These are phyloP conservation scores for Sphaeridia pumilis DNA, from an alignment of 2,888 invertebrate genomes.

Conservation along the genomic window DNA sequence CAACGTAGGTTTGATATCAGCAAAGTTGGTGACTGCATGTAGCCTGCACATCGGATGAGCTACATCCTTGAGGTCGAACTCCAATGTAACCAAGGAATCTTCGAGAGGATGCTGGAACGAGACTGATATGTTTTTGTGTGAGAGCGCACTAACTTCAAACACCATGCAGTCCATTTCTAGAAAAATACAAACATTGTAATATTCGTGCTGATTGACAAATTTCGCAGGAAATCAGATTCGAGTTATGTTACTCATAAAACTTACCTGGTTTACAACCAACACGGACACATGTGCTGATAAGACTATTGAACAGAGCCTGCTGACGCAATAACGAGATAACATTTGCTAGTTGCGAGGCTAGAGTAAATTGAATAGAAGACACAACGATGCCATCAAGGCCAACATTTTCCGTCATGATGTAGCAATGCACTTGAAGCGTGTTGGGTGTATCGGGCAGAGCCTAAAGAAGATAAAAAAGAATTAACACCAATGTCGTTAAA, in stretches of 20 bases:
- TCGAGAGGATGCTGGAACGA: constrained; percentile 85
- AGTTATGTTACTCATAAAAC: constrained; percentile 24
- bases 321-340: constrained; percentile 73
- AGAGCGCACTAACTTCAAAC: constrained; percentile 82
- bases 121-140: constrained; percentile 78
- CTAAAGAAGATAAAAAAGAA: constrained; percentile 44
- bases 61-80: constrained; percentile 71
- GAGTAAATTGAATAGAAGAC: constrained; percentile 76
- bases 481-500: background rate
- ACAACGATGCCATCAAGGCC: constrained; percentile 60
- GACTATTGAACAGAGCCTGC: constrained; percentile 81
- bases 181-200: background rate
- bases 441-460: constrained; percentile 58
- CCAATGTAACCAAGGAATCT: constrained; percentile 84
- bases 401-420: constrained; percentile 75
- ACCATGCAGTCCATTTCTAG: constrained; percentile 66
- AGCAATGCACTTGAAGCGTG: constrained; percentile 67
- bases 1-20: constrained; percentile 34
- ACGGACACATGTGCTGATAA: constrained; percentile 78
- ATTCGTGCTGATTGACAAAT: background rate
- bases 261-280: constrained; percentile 65
- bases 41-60: constrained; percentile 67
- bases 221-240: background rate
- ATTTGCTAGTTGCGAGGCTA: constrained; percentile 81
- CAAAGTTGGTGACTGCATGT: constrained; percentile 40